Conservation (phyloP, 2,888 invertebrate species). For the Belgica antarctica region DNA sequence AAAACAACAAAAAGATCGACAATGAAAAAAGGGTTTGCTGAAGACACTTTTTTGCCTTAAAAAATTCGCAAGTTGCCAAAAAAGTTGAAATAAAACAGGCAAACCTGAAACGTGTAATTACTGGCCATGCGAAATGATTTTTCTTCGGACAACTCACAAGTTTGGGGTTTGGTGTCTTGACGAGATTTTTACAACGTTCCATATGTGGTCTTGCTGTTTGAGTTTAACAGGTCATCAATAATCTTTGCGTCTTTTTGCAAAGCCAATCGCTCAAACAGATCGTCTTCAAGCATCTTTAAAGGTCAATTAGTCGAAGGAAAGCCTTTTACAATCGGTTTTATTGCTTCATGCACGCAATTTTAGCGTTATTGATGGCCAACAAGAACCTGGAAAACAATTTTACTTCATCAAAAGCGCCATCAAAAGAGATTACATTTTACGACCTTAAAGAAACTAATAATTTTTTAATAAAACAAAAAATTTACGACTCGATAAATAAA, state of each 20-base stretch:
- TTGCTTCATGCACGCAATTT: background rate
- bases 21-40: conserved; percentile 13
- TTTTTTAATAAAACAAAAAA: background rate
- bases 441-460: background rate
- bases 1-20: conserved; percentile 9
- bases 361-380: too few species aligned
- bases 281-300: background rate
- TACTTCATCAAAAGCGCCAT: too few species aligned
- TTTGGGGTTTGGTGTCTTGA: too few species aligned
- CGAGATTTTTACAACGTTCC: too few species aligned
- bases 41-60: background rate
- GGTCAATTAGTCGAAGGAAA: background rate
- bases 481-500: background rate
- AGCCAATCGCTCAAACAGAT: too few species aligned
- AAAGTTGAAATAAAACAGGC: background rate
- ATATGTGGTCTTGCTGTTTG: background rate
- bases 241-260: background rate
- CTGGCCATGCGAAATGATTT: background rate
- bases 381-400: too few species aligned
- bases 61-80: conserved; percentile 22
- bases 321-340: background rate
- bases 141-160: background rate
- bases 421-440: background rate
- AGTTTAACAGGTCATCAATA: conserved; percentile 12
- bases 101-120: conserved; percentile 18